phyloP scores from a whole-genome alignment of 1,140 invertebrate species.

The Metaphire vulgaris region DNA sequence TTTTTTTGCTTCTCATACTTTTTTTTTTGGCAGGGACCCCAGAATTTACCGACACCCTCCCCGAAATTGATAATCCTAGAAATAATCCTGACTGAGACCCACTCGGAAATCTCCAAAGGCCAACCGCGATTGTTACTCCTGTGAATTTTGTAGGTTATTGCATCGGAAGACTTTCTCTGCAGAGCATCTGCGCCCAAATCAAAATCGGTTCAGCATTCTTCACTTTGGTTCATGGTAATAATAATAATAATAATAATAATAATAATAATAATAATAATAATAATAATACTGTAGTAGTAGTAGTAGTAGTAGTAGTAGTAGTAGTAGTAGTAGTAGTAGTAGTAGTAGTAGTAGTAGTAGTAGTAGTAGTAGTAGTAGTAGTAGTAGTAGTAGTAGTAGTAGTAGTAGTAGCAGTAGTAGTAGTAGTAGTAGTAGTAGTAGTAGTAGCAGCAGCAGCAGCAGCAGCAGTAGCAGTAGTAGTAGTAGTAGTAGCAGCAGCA shows the following conservation, averaged over 20 bases:
- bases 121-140: too few species aligned
- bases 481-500: slow-evolving; percentile 23
- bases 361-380: slow-evolving; percentile 6
- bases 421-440: slow-evolving; percentile 21
- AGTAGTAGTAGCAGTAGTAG: slow-evolving; percentile 5
- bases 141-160: background rate
- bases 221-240: background rate
- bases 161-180: background rate
- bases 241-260: too few species aligned
- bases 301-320: too few species aligned
- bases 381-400: slow-evolving; percentile 5
- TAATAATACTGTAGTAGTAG: too few species aligned
- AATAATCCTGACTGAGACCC: too few species aligned
- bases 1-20: too few species aligned
- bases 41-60: too few species aligned
- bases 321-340: too few species aligned
- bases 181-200: background rate
- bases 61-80: too few species aligned
- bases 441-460: slow-evolving; percentile 23
- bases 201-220: background rate
- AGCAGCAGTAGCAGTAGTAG: slow-evolving; percentile 18
- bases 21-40: too few species aligned
- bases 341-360: slow-evolving; percentile 1
- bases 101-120: too few species aligned
- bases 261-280: too few species aligned